Percentiles rank a stretch among this genome's conserved stretches.
These are phyloP conservation scores for Aramus guarauna DNA, from an alignment of 2,113 vertebrate genomes.

Conservation along the genomic window DNA sequence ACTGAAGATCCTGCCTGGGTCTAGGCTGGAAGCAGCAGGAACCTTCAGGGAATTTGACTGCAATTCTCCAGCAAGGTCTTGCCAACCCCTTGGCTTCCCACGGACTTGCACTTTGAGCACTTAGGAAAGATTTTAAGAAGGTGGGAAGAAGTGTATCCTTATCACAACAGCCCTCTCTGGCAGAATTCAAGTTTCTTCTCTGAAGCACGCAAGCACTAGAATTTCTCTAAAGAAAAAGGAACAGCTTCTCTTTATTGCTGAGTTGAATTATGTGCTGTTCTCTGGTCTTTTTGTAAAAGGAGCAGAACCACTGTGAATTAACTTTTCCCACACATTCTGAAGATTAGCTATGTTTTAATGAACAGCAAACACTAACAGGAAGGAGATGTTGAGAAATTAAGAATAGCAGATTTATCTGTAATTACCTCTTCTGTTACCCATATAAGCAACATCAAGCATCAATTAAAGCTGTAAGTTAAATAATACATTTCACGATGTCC, in stretches of 20 bases:
- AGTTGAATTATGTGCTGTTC: background rate
- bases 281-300: background rate
- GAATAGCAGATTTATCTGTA: background rate
- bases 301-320: background rate
- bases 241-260: background rate
- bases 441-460: background rate
- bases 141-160: background rate
- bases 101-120: background rate
- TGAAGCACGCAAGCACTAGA: background rate
- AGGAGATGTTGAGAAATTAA: background rate
- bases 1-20: background rate
- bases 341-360: background rate
- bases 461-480: background rate
- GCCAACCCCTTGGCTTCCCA: background rate
- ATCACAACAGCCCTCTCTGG: background rate
- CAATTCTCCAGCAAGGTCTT: background rate
- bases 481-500: fast-evolving
- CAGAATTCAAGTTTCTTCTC: background rate
- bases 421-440: background rate
- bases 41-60: background rate
- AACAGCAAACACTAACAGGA: background rate
- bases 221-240: background rate
- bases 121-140: background rate
- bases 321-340: background rate
- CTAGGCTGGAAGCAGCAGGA: background rate